These are phyloP conservation scores for Simalia tracyae DNA, from an alignment of 2,797 vertebrate genomes.

Conservation along the genomic window DNA sequence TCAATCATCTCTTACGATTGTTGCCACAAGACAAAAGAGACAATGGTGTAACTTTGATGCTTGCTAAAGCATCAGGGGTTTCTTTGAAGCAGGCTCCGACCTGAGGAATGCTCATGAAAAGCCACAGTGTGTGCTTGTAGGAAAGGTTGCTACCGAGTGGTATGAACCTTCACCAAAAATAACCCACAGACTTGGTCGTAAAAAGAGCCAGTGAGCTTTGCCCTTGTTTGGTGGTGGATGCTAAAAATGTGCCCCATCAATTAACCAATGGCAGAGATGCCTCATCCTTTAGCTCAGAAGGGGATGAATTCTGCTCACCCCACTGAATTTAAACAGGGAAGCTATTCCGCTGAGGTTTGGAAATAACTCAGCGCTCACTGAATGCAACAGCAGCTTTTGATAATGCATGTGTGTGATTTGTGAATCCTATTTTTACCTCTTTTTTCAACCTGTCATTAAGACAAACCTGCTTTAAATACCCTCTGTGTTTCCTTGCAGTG, in stretches of 20 bases:
- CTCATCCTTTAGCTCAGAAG: neutral
- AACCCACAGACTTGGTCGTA: neutral
- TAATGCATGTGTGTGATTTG: neutral
- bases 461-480: neutral
- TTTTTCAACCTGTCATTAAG: conserved; percentile 26
- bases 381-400: neutral
- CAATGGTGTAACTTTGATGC: neutral
- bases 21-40: neutral
- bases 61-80: neutral
- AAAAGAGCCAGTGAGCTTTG: neutral
- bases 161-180: conserved; percentile 7
- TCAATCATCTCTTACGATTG: neutral
- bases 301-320: neutral
- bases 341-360: conserved; percentile 2
- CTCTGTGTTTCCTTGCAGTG: neutral
- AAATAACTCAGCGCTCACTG: neutral
- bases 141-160: neutral
- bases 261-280: neutral
- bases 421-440: conserved; percentile 16
- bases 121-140: neutral
- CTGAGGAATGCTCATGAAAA: neutral
- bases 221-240: conserved; percentile 14
- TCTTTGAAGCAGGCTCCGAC: neutral
- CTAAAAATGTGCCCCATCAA: conserved; percentile 19
- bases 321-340: neutral